These are phyloP conservation scores for Bruchidius siliquastri DNA, from an alignment of 2,888 invertebrate species.

Conservation along the genomic window DNA sequence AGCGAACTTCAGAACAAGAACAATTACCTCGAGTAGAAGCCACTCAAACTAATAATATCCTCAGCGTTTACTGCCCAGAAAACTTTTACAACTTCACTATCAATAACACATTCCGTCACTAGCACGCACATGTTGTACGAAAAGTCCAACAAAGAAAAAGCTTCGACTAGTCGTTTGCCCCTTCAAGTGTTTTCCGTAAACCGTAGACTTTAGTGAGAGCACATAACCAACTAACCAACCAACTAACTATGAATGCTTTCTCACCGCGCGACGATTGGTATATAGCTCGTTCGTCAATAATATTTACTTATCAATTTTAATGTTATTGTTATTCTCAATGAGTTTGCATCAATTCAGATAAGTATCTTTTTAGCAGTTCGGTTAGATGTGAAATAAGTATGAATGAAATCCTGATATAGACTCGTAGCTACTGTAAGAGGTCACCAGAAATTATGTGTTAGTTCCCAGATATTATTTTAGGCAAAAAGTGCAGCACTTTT, in stretches of 20 bases:
- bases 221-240: no score
- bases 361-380: neutral
- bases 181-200: neutral
- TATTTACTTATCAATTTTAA: neutral
- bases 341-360: neutral
- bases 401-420: neutral
- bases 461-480: no score
- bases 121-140: neutral
- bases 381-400: neutral
- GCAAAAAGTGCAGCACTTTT: no score
- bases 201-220: neutral
- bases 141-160: neutral
- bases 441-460: no score
- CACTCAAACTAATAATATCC: neutral
- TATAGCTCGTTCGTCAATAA: neutral
- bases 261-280: neutral
- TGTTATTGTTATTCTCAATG: neutral
- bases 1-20: neutral
- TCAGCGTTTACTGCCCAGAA: neutral
- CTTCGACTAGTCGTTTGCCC: neutral
- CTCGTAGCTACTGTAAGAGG: no score
- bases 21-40: neutral
- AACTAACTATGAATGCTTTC: neutral
- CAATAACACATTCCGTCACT: no score
- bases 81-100: neutral